Conservation (phyloP, 2,797 vertebrate species). For the Peromyscus nudipes region DNA sequence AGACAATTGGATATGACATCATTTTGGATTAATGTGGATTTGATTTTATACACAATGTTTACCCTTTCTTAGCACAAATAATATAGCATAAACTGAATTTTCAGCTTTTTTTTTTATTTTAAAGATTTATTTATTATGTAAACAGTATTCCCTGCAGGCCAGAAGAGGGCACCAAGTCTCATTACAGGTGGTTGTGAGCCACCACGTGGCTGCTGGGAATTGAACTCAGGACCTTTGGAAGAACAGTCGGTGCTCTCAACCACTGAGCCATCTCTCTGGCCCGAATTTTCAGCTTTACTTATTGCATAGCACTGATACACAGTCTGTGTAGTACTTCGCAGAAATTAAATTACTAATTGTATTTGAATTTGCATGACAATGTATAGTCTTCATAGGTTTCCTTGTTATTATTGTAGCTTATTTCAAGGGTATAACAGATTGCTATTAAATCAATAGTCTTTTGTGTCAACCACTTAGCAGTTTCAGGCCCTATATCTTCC, state of each 20-base stretch:
- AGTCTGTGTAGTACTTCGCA: not conserved
- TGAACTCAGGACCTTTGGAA: no score
- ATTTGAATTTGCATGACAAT: not conserved
- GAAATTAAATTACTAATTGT: slow-evolving; percentile 32
- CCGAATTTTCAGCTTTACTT: slow-evolving; percentile 29
- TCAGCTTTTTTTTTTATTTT: not conserved
- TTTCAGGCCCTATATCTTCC: not conserved
- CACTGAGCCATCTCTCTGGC: no score
- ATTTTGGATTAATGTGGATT: slow-evolving; percentile 38
- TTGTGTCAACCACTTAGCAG: not conserved
- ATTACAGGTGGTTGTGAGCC: no score
- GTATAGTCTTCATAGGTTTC: slow-evolving; percentile 10
- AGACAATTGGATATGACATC: not conserved
- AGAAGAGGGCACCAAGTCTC: no score
- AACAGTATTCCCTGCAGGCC: no score
- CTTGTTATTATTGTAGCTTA: not conserved
- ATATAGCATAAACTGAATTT: slow-evolving; percentile 32
- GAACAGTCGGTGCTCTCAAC: no score
- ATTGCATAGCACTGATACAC: not conserved
- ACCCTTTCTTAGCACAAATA: not conserved
- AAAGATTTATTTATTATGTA: no score
- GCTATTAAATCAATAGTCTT: not conserved
- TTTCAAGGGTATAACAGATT: slow-evolving; percentile 25
- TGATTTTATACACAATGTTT: slow-evolving; percentile 19
- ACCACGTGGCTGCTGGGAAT: no score